A percentile compares a stretch with the other conserved stretches of the same genome.
phyloP scores from a whole-genome alignment of 2,888 invertebrate species.

The Hypena proboscidalis region DNA sequence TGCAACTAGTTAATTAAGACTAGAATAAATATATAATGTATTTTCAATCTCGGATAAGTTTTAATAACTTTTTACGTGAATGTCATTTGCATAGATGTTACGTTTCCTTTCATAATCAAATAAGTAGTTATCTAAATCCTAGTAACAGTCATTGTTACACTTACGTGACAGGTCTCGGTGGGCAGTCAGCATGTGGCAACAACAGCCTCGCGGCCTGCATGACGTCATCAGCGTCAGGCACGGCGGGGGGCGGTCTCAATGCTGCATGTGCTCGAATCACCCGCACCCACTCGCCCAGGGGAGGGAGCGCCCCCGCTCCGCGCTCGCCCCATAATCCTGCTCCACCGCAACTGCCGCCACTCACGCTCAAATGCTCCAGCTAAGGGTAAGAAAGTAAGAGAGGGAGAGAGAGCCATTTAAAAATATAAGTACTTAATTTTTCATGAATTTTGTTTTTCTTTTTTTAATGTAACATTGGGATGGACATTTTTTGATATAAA shows the following conservation, averaged over 20 bases:
- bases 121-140: not conserved
- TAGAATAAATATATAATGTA: too few species aligned
- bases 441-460: not conserved
- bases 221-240: constrained; percentile 95
- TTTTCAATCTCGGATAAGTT: too few species aligned
- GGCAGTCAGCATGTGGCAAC: constrained; percentile 95
- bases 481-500: too few species aligned
- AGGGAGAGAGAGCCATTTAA: not conserved
- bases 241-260: constrained; percentile 90
- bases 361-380: constrained; percentile 86
- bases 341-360: constrained; percentile 62
- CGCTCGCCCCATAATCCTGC: constrained; percentile 92
- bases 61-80: too few species aligned
- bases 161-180: constrained; percentile 90
- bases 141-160: constrained; percentile 19
- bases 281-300: constrained; percentile 95
- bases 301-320: constrained; percentile 94
- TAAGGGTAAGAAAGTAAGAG: constrained; percentile 51
- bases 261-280: constrained; percentile 93
- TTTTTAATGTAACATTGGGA: too few species aligned
- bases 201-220: constrained; percentile 94
- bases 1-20: too few species aligned
- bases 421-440: not conserved
- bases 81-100: too few species aligned
- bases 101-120: not conserved